phyloP scores from a whole-genome alignment of 2,888 invertebrate species.

The Mantis religiosa region DNA sequence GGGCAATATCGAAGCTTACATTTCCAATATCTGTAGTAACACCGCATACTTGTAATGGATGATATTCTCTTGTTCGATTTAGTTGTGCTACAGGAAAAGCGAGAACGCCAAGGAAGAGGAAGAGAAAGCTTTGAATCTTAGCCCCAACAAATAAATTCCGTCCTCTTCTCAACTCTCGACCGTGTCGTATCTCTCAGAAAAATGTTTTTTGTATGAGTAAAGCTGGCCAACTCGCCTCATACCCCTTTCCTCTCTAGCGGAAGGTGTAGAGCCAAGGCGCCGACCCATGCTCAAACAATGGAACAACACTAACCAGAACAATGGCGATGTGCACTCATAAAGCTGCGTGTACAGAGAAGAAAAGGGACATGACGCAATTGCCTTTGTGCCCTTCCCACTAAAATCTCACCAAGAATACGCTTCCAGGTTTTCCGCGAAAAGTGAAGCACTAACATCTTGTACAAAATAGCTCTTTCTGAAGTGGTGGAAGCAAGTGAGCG shows the following conservation, averaged over 20 bases:
- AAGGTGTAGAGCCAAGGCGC: background rate
- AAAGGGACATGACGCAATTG: background rate
- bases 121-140: background rate
- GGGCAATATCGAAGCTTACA: too few species aligned
- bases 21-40: background rate
- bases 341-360: background rate
- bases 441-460: background rate
- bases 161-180: background rate
- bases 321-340: background rate
- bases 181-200: background rate
- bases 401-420: background rate
- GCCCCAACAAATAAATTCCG: background rate
- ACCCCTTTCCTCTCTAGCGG: background rate
- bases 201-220: background rate
- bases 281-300: background rate
- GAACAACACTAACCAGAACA: background rate
- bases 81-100: background rate
- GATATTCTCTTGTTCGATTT: background rate
- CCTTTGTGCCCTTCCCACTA: background rate
- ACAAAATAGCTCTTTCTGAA: background rate
- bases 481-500: too few species aligned
- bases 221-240: background rate
- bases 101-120: background rate
- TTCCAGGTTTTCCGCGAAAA: background rate
- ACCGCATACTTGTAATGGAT: background rate